Percentiles rank a stretch among this genome's conserved stretches.
Conservation (phyloP, 2,797 vertebrate genomes). For the Hemitrygon akajei region DNA sequence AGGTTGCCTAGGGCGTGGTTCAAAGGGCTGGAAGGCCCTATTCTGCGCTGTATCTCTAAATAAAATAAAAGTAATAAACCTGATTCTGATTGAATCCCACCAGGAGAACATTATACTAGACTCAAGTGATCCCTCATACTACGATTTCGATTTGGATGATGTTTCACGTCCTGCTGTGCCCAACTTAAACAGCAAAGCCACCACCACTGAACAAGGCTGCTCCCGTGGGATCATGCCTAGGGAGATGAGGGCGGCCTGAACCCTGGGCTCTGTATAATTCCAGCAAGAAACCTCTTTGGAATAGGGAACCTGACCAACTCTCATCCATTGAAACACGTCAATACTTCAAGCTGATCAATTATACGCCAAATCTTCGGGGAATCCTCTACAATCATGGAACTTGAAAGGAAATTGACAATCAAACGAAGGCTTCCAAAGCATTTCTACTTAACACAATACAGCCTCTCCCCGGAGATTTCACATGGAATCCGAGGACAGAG, state of each 20-base stretch:
- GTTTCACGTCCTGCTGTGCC: background rate
- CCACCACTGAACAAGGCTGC: background rate
- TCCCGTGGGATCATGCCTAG: background rate
- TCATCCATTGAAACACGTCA: background rate
- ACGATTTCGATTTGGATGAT: too few species aligned
- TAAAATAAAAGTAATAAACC: too few species aligned
- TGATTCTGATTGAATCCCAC: too few species aligned
- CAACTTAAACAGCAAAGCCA: too few species aligned
- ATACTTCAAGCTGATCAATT: background rate
- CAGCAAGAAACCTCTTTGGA: background rate
- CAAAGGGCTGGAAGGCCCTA: too few species aligned
- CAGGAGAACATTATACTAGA: too few species aligned
- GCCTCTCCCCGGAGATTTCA: background rate
- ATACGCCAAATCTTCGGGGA: background rate
- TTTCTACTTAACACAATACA: background rate
- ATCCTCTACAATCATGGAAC: background rate
- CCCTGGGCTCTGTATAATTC: background rate
- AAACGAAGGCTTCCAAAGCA: background rate
- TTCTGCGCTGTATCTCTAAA: too few species aligned
- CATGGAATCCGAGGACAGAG: background rate
- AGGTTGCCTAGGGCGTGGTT: too few species aligned
- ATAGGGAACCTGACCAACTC: background rate
- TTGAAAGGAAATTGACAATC: constrained; percentile 2
- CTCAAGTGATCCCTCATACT: too few species aligned
- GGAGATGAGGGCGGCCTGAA: background rate